Base-by-base conservation (phyloP, 1,140 invertebrate species). In the Cotesia typhae region DNA sequence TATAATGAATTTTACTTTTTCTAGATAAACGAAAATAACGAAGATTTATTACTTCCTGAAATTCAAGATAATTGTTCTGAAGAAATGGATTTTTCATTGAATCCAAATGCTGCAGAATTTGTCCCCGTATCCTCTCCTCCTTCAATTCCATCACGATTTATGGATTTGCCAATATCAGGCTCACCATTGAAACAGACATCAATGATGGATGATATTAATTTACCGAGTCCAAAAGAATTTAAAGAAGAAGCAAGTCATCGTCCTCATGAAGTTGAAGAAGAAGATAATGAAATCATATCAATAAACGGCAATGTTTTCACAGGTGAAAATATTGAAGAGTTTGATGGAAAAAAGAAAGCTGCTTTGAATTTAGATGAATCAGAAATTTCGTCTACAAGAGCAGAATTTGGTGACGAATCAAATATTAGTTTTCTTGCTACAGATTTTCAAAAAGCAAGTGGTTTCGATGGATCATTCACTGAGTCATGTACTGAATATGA, bases 41-140 rank as follows among this genome's bases (percentile, higher is more conserved):
- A 12, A 67, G 28, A 7, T 12, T 12, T 14, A 53, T 51, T 35
- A 55, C 37, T 6, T 4, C 36, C 68, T 0, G 53, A 5, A 28
- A 5, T 12, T 9, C 3, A 6, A 10, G 59, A 73, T 6, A 60
- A 70, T 51, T 38, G 10, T n/a, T 17, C 37, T 4, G 88, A 89
- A 82, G 88, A 90, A 68, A 91, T 92, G 90, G 89, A 90, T 69
- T 92, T 91, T 57, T 91, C 90, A 60, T 79, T 93, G 75, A 94
- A 94, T 83, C 92, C 92, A 0, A 89, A 94, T 70, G 92, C 92
- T 4, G 90, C 91, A 1, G 92, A 92, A 80, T 94, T 94, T 77
- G 87, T 93, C 38, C 91, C 90, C 0, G 83, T 88, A 10, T 88
- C 88, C 35, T 63, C 75, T 9, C 90, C 90, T 36, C 81, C 86